Evolutionary conservation across 1,140 invertebrate species (phyloP).

Genomic region (Bombus vancouverensis): DNA sequence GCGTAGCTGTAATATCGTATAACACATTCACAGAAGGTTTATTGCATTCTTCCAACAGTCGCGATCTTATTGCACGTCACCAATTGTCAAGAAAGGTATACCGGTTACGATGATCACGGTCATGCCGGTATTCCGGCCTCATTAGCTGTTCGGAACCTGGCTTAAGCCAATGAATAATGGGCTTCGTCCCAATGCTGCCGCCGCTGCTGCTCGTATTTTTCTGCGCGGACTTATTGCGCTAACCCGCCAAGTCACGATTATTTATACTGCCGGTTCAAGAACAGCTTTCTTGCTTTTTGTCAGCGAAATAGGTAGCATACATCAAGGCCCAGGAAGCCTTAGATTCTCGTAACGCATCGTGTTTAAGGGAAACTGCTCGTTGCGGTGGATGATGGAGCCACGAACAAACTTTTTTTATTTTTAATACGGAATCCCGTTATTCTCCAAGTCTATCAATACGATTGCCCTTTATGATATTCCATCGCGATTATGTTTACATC

Average conservation of each 20-base stretch:
- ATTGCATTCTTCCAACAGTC: not conserved
- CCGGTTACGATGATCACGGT: conserved; percentile 41
- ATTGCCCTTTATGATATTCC: no score
- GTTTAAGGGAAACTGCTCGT: not conserved
- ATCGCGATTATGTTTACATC: no score
- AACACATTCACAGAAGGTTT: not conserved
- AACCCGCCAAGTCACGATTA: conserved; percentile 56
- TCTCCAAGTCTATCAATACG: no score
- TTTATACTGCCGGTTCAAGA: conserved; percentile 57
- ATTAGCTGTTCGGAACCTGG: conserved; percentile 54
- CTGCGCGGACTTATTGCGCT: conserved; percentile 54
- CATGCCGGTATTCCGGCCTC: conserved; percentile 55
- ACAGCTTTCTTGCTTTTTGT: conserved; percentile 50
- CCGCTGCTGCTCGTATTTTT: conserved; percentile 54
- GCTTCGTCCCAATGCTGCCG: conserved; percentile 49
- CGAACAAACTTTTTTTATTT: not conserved
- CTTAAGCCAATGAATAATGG: conserved; percentile 65
- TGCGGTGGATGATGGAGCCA: not conserved
- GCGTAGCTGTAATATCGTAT: not conserved
- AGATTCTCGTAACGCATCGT: not conserved
- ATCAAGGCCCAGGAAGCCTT: conserved; percentile 10
- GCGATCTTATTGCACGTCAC: conserved; percentile 24
- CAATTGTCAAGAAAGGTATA: conserved; percentile 39
- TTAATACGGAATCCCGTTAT: not conserved
- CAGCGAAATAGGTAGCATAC: conserved; percentile 41